Percentiles rank a stretch among this genome's conserved stretches.
Evolutionary conservation across 30 jellyfish, hydroid and myxozoan species (phyloP).

Genomic region (Pseudorhiza aurosa): DNA sequence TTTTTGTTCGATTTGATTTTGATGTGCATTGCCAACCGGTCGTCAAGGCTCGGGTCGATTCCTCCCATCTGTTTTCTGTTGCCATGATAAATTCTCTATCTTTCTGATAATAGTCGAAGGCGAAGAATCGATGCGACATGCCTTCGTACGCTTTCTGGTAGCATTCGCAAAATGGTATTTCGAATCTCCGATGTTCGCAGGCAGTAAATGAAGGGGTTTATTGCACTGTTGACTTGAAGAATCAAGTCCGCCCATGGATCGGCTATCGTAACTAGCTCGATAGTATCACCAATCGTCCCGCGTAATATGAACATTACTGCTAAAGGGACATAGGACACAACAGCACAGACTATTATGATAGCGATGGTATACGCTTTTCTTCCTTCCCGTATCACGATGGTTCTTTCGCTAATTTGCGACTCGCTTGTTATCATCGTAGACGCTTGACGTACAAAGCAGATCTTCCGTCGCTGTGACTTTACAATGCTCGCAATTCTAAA

Average conservation of each 20-base stretch:
- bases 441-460: conserved; percentile 35
- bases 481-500: conserved; percentile 31
- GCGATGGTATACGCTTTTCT: conserved; percentile 62
- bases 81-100: neutral
- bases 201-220: conserved; percentile 59
- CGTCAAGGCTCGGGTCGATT: no score
- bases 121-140: neutral
- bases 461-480: conserved; percentile 42
- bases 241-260: conserved; percentile 66
- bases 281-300: conserved; percentile 59
- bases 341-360: conserved; percentile 24
- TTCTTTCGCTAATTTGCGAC: conserved; percentile 1
- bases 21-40: no score
- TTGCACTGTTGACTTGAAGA: conserved; percentile 44
- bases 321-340: conserved; percentile 52
- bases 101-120: neutral
- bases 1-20: no score
- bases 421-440: neutral
- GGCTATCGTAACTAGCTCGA: conserved; percentile 43
- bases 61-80: no score
- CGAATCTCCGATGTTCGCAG: conserved; percentile 51
- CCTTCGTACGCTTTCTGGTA: conserved; percentile 4
- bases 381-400: conserved; percentile 20
- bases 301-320: conserved; percentile 54
- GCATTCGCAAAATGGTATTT: conserved; percentile 1